Conservation (phyloP, 2,888 invertebrate species). For the Terebella lapidaria region DNA sequence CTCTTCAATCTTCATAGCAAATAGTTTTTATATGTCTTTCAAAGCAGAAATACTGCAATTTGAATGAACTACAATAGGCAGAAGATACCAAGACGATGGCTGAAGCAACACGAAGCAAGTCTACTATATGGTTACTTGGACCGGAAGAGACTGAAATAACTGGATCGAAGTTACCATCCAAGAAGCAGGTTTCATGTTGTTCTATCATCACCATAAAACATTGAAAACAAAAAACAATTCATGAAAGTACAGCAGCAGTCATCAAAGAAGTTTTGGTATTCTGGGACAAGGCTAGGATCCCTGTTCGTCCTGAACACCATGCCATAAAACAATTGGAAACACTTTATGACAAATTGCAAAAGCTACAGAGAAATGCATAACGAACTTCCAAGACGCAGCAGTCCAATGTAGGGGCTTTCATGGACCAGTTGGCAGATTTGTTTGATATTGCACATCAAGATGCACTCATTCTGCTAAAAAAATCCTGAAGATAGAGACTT, state of each 20-base stretch:
- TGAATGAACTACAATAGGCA: no score
- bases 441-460: not conserved
- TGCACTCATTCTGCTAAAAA: not conserved
- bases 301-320: no score
- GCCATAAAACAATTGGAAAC: not conserved
- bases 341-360: not conserved
- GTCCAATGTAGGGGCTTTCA: not conserved
- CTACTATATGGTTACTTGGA: not conserved
- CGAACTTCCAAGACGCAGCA: not conserved
- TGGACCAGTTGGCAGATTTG: not conserved
- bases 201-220: no score
- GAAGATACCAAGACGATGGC: no score
- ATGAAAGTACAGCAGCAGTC: no score
- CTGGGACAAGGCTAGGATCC: no score
- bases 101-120: not conserved
- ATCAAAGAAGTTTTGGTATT: no score
- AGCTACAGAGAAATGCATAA: not conserved
- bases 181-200: no score
- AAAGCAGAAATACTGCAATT: no score
- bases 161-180: not conserved
- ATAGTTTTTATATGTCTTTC: no score
- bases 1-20: no score
- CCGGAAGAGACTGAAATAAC: not conserved
- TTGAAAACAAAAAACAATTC: no score
- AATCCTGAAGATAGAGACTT: not conserved